Evolutionary conservation across 2,113 vertebrate genomes (phyloP).

Genomic region (Hemiscyllium ocellatum): DNA sequence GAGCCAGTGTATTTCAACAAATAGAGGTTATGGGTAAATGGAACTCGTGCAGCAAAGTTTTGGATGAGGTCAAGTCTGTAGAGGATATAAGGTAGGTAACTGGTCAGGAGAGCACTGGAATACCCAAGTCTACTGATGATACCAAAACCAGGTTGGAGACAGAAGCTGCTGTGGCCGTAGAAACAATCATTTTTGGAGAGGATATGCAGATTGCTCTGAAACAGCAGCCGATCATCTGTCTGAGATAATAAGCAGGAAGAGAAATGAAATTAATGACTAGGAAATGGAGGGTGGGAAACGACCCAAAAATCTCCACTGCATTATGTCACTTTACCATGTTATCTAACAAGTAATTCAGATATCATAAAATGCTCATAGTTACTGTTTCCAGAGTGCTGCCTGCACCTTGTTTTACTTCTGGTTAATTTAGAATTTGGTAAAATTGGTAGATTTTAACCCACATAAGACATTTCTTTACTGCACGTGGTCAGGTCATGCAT

Average conservation of each 20-base stretch:
- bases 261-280: not conserved
- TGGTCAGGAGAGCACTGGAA: not conserved
- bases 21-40: not conserved
- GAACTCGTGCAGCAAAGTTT: not conserved
- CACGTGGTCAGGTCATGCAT: not conserved
- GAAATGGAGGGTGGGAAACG: not conserved
- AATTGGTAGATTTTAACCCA: not conserved
- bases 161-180: not conserved
- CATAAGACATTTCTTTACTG: not conserved
- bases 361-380: not conserved
- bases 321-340: not conserved
- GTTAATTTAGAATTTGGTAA: not conserved
- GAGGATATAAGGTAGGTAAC: too few species aligned
- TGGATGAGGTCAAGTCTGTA: not conserved
- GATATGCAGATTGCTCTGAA: not conserved
- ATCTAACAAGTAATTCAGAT: not conserved
- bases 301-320: not conserved
- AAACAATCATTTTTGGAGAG: not conserved
- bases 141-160: not conserved
- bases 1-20: not conserved
- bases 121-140: not conserved
- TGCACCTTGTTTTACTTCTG: not conserved
- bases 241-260: not conserved
- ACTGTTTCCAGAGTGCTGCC: not conserved
- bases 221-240: not conserved